phyloP scores from a whole-genome alignment of 2,888 invertebrate genomes.

The Pterostichus niger region DNA sequence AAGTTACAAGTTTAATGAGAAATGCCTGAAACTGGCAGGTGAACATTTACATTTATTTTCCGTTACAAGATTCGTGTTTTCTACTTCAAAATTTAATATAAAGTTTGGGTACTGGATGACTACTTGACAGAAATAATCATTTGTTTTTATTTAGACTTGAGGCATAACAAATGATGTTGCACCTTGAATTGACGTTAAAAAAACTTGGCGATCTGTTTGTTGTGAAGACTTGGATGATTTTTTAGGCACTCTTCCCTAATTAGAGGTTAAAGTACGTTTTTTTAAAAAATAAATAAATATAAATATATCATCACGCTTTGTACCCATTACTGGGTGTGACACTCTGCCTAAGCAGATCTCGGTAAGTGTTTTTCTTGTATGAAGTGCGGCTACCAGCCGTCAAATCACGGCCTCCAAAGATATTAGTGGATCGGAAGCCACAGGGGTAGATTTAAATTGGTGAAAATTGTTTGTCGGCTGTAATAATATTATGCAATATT shows the following conservation, averaged over 20 bases:
- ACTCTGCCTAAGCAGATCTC: no score
- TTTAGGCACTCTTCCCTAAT: slow-evolving; percentile 25
- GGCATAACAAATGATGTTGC: not conserved
- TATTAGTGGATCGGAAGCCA: not conserved
- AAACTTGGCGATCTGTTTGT: not conserved
- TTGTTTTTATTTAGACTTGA: not conserved
- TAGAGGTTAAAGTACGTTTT: slow-evolving; percentile 4
- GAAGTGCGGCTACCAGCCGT: no score
- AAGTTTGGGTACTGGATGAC: not conserved
- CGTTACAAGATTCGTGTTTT: not conserved
- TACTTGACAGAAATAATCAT: slow-evolving; percentile 1
- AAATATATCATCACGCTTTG: not conserved
- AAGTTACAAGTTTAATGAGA: slow-evolving; percentile 26
- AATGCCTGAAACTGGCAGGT: slow-evolving; percentile 15
- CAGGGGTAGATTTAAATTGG: no score
- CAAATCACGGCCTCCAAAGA: no score
- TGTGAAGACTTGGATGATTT: not conserved
- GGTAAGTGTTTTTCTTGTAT: no score
- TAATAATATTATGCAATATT: no score
- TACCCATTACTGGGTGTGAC: no score
- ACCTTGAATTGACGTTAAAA: not conserved
- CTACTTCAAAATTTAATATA: not conserved
- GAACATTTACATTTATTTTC: not conserved
- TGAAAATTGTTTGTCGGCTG: no score
- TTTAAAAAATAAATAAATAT: not conserved